Evolutionary conservation across 2,888 invertebrate genomes (phyloP).

Genomic region (Autographa gamma): DNA sequence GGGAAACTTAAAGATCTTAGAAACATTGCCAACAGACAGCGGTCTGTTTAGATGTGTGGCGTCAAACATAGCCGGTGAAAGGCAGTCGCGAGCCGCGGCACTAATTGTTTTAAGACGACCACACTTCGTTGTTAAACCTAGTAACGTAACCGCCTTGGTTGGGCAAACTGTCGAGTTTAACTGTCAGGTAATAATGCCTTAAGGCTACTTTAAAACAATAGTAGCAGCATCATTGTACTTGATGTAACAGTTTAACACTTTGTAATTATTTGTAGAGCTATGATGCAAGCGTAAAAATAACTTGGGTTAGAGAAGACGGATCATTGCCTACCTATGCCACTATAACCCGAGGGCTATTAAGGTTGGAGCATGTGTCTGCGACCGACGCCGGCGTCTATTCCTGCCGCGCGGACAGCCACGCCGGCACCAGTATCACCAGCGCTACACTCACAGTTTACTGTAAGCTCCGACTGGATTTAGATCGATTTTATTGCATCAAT

Average conservation of each 20-base stretch:
- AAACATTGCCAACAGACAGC: conserved; percentile 96
- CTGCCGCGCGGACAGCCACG: conserved; percentile 96
- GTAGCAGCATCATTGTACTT: conserved; percentile 8
- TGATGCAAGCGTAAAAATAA: conserved; percentile 84
- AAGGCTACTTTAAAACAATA: conserved; percentile 21
- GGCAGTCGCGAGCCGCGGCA: conserved; percentile 94
- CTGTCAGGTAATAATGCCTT: conserved; percentile 89
- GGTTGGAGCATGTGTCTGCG: conserved; percentile 94
- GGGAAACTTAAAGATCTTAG: conserved; percentile 96
- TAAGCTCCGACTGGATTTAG: conserved; percentile 89
- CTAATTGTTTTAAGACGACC: conserved; percentile 96
- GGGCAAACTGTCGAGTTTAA: conserved; percentile 96
- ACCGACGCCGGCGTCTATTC: conserved; percentile 97
- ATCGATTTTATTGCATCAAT: conserved; percentile 81
- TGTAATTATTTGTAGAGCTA: conserved; percentile 77
- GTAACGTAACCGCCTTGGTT: conserved; percentile 94
- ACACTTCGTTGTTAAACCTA: conserved; percentile 95
- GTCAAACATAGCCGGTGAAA: conserved; percentile 96
- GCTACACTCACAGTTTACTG: conserved; percentile 97
- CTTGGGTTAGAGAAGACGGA: conserved; percentile 86
- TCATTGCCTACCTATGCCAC: conserved; percentile 81
- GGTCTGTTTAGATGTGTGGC: conserved; percentile 97
- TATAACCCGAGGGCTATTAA: conserved; percentile 87
- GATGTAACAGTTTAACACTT: conserved; percentile 24
- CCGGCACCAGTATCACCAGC: conserved; percentile 95